Evolutionary conservation across 2,797 vertebrate species (phyloP).

Genomic region (Trachops cirrhosus): DNA sequence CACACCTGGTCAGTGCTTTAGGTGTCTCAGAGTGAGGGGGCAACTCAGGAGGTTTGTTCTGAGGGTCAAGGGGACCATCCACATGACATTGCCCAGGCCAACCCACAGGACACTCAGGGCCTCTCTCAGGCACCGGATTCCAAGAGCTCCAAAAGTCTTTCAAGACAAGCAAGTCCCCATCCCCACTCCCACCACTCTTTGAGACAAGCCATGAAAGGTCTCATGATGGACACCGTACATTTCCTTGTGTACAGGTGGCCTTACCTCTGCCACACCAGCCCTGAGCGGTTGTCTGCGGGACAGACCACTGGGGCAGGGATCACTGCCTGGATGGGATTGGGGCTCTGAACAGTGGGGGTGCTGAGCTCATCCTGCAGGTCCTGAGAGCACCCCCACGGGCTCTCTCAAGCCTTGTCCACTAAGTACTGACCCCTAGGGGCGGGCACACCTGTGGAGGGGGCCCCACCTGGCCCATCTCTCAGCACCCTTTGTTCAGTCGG

Average conservation of each 20-base stretch:
- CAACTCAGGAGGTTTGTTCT: neutral
- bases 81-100: neutral
- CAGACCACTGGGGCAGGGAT: neutral
- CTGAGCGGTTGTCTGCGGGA: neutral
- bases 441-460: neutral
- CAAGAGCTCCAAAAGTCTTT: neutral
- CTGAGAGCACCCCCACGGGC: neutral
- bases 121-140: neutral
- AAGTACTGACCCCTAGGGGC: neutral
- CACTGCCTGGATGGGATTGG: neutral
- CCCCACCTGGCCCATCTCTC: neutral
- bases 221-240: neutral
- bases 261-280: neutral
- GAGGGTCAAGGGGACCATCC: neutral
- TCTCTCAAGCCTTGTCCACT: neutral
- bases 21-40: neutral
- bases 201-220: neutral
- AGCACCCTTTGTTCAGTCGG: conserved; percentile 30
- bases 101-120: neutral
- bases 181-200: neutral
- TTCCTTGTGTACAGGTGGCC: neutral
- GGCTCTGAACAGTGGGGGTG: neutral
- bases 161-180: neutral
- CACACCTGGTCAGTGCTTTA: neutral
- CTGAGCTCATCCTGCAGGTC: neutral